Base-by-base conservation (phyloP, 2,797 vertebrate species). In the Crossoptilon crossoptilon region DNA sequence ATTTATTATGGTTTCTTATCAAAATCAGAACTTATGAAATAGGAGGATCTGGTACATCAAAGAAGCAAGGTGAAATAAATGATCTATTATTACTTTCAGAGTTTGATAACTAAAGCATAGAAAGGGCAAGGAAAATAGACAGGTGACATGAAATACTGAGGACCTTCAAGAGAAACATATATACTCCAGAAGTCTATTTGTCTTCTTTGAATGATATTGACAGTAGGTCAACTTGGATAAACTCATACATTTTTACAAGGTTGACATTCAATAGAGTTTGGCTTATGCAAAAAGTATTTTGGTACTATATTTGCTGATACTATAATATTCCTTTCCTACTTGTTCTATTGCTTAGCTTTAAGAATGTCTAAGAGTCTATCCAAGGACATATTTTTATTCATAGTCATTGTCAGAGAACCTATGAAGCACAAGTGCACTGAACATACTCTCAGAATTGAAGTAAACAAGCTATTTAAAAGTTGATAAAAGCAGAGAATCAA, bases 241-340 rank as follows among this genome's bases (percentile, higher is more conserved):
- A 86, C 87, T 94, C 84, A 93, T 96, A 87, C 84, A 96, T 95
- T 96, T 96, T 96, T 94, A 96, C 91, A 88, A 93, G 93, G 63
- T 78, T 93, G 91, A 78, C 67, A 79, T 88, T 93, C 91, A 93
- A 67, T 77, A 70, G 92, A 92, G 85, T 95, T 94, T 84, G 89
- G 43, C 48, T 93, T 92, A 96, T 84, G 82, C 35, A 94, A 95
- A 94, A 94, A 89, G 39, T 78, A 67, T 81, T 89, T 87, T 89
- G 59, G 72, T 89, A 56, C 39, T 93, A 41, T 63, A 88, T 87
- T 92, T 96, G 94, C 91, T 94, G 92, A 95, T 93, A 87, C 82
- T 78, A 72, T 79, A 56, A 94, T 86, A 95, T 94, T 94, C 35
- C 51, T 95, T 92, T 92, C 82, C 70, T 87, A 90, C 92, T 88